These are phyloP conservation scores for Morelia viridis DNA, from an alignment of 2,797 vertebrate species.

Conservation along the genomic window DNA sequence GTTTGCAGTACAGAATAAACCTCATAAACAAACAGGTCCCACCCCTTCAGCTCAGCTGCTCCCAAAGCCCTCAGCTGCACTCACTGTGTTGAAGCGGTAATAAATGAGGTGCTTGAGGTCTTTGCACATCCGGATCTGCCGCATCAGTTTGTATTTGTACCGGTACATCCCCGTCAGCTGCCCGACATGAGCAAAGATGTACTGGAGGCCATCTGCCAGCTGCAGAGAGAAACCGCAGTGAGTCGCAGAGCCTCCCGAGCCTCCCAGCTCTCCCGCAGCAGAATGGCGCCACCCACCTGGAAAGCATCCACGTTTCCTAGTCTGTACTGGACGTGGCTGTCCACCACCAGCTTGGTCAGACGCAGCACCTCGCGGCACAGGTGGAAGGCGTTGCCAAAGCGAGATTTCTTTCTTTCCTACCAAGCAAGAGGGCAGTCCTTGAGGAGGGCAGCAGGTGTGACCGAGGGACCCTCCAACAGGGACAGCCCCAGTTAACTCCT, in stretches of 20 bases:
- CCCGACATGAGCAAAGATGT: slow-evolving; percentile 98
- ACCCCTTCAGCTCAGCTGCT: not conserved
- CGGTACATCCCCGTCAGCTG: slow-evolving; percentile 99
- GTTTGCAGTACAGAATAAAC: not conserved
- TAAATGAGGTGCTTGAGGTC: slow-evolving; percentile 99
- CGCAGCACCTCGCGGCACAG: slow-evolving; percentile 95
- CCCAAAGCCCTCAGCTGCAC: slow-evolving; percentile 34
- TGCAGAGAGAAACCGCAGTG: slow-evolving; percentile 53
- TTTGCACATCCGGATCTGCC: slow-evolving; percentile 99
- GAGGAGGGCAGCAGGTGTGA: rapidly evolving
- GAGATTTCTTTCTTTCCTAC: slow-evolving; percentile 96
- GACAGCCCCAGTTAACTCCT: not conserved
- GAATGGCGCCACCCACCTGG: slow-evolving; percentile 77
- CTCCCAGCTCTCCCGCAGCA: not conserved
- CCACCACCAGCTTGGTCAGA: slow-evolving; percentile 96
- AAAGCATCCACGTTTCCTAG: slow-evolving; percentile 97
- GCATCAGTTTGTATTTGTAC: slow-evolving; percentile 99
- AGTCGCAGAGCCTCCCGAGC: not conserved
- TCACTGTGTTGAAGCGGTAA: slow-evolving; percentile 97
- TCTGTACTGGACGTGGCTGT: slow-evolving; percentile 98
- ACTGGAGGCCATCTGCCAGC: slow-evolving; percentile 95
- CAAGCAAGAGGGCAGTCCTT: not conserved
- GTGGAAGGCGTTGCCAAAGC: slow-evolving; percentile 98
- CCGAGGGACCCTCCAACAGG: not conserved
- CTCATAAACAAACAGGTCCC: too few species aligned